Evolutionary conservation across 2,113 vertebrate genomes (phyloP), one percentile per base, ranked within the genome.

Genomic region (Choloepus hoffmanni): DNA sequence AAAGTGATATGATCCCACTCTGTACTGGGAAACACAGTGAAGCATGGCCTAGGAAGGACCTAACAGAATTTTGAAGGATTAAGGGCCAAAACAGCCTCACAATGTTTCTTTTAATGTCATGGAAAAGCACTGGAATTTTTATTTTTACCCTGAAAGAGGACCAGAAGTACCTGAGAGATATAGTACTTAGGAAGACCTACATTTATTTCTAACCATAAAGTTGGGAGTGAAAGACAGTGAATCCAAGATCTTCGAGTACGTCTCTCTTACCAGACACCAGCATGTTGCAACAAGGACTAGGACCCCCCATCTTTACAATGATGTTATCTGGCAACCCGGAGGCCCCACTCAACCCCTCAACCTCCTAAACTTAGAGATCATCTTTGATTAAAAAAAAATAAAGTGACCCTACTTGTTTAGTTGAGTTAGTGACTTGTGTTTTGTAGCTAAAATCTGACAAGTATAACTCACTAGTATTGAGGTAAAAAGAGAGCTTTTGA

Each of bases 201-300:
- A 45, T 45, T 45, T 45, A 45, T 45, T 45, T 45, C 43, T 45
- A 45, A 45, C 43, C 43, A 45, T 15, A 24, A 24, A 4, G 16
- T 43, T 70, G 45, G 9, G 40, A 65, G 18, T 62, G 26, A 73
- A 60, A 86, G 76, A 55, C 53, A 48, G 2, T 43, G 11, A 33
- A 21, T 58, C 1, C 36, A 0, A 48, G 19, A 76, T 12, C 1
- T 16, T 43, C 10, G 36, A 48, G 18, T n/a, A 4, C 11, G 19
- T 48, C 2, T 53, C 5, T n/a, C 33, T 85, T 40, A 85, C 23
- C 7, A 45, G 40, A 43, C 10, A 6, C 26, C 28, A 33, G 18
- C 7, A 0, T 13, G 48, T 13, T 19, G 7, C 21, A 72, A 1
- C 2, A 16, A 36, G n/a, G n/a, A 16, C 2, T 43, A 78, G 13